These are phyloP conservation scores for Sturnus vulgaris DNA, from an alignment of 2,113 vertebrate genomes.

Conservation along the genomic window DNA sequence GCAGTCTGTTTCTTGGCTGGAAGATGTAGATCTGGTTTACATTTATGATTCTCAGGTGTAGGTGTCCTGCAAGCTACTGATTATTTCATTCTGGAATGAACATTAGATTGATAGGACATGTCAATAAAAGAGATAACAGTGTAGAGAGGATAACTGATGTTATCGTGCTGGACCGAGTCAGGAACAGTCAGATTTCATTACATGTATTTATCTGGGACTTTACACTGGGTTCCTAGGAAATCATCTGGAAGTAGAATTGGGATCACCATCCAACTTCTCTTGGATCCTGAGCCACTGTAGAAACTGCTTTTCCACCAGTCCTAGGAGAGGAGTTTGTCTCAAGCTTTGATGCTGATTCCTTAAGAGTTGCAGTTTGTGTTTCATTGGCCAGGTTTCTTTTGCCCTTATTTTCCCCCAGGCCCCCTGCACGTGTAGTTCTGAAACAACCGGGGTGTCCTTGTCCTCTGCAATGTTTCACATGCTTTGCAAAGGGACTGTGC, in stretches of 20 bases:
- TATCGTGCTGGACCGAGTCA: neutral
- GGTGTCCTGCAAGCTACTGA: neutral
- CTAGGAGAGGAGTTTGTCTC: neutral
- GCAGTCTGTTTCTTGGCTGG: neutral
- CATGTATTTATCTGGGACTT: neutral
- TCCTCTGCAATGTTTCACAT: neutral
- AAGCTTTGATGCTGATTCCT: neutral
- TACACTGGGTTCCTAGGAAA: neutral
- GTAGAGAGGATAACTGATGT: neutral
- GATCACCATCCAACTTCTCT: neutral
- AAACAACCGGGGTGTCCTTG: neutral
- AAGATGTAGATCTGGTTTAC: neutral
- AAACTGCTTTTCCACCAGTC: neutral
- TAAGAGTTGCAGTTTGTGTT: neutral
- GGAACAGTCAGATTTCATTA: neutral
- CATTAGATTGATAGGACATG: neutral
- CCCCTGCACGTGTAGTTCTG: neutral
- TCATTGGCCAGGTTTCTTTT: neutral
- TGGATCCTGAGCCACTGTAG: neutral
- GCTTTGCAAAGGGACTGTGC: neutral
- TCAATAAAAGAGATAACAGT: neutral
- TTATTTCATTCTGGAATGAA: neutral
- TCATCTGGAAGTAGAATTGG: neutral
- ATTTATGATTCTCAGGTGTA: neutral
- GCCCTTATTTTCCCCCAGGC: fast-evolving